These are phyloP conservation scores for Periophthalmodon schlosseri DNA, from an alignment of 2,113 vertebrate species.

Conservation along the genomic window DNA sequence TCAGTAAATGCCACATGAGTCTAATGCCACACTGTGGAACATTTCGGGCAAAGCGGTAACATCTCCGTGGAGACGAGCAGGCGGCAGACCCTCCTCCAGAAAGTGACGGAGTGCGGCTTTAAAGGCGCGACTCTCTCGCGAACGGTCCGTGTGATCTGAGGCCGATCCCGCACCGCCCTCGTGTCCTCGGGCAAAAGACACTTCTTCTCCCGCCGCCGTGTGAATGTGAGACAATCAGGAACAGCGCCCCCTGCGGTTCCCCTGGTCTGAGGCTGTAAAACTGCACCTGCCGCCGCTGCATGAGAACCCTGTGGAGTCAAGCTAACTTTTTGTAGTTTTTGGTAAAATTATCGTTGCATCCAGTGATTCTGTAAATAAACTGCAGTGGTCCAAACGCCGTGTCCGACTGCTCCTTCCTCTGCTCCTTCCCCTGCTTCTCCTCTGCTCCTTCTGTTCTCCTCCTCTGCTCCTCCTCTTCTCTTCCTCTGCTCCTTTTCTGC, in stretches of 20 bases:
- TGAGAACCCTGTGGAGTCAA: conserved; percentile 4
- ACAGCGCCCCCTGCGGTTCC: not conserved
- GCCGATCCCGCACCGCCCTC: no score
- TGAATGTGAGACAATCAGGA: no score
- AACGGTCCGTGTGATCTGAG: no score
- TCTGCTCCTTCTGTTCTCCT: not conserved
- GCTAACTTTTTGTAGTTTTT: conserved; percentile 37
- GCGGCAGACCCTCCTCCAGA: no score
- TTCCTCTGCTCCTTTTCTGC: not conserved
- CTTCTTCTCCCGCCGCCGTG: no score
- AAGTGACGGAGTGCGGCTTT: no score
- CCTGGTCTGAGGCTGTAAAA: not conserved
- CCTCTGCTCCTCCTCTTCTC: not conserved
- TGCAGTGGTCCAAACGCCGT: conserved; percentile 34
- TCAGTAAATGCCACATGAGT: no score
- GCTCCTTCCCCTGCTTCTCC: not conserved
- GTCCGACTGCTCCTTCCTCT: conserved; percentile 27
- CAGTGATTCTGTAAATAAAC: conserved; percentile 72
- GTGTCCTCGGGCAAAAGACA: no score
- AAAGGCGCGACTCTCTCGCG: no score
- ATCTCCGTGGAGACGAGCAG: no score
- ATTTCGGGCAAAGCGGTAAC: no score
- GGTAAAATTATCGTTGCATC: conserved; percentile 46
- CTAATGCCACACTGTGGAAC: no score
- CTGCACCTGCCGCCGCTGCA: not conserved